Percentiles rank a stretch among this genome's conserved stretches.
These are phyloP conservation scores for Listronotus oregonensis DNA, from an alignment of 1,140 invertebrate species.

Conservation along the genomic window DNA sequence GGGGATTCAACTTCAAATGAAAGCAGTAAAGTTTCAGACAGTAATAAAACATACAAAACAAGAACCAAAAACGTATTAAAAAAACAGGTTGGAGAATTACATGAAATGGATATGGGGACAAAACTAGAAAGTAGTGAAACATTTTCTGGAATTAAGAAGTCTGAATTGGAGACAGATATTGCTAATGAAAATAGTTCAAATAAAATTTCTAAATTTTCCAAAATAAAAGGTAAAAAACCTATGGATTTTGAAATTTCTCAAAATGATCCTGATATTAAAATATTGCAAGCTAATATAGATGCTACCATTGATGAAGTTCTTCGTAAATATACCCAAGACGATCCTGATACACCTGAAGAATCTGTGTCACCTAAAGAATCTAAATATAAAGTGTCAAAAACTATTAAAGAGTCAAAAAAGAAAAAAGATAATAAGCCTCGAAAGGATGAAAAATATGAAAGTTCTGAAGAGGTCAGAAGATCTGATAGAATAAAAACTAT, in stretches of 20 bases:
- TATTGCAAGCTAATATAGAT: slow-evolving; percentile 8
- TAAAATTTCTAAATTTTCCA: neutral
- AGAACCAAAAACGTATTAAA: no score
- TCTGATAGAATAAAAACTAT: slow-evolving; percentile 66
- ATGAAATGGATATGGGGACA: no score
- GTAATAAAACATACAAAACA: no score
- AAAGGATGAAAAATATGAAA: slow-evolving; percentile 26
- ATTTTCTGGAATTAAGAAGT: neutral
- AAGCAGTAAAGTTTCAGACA: slow-evolving; percentile 1
- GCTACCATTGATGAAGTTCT: slow-evolving; percentile 22
- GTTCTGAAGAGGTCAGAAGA: slow-evolving; percentile 55
- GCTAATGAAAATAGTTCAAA: neutral
- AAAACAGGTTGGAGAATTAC: no score
- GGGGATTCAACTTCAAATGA: slow-evolving; percentile 23
- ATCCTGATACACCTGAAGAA: neutral
- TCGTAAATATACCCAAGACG: slow-evolving; percentile 19
- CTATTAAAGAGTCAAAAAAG: slow-evolving; percentile 23
- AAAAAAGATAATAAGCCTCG: slow-evolving; percentile 29
- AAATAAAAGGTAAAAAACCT: neutral
- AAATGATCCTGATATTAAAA: neutral
- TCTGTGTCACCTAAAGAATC: neutral
- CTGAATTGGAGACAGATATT: neutral
- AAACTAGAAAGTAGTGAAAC: neutral
- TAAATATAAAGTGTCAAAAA: slow-evolving; percentile 14
- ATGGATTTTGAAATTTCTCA: neutral